Evolutionary conservation across 2,888 invertebrate genomes (phyloP).

Genomic region (Agonopterix subpropinquella): DNA sequence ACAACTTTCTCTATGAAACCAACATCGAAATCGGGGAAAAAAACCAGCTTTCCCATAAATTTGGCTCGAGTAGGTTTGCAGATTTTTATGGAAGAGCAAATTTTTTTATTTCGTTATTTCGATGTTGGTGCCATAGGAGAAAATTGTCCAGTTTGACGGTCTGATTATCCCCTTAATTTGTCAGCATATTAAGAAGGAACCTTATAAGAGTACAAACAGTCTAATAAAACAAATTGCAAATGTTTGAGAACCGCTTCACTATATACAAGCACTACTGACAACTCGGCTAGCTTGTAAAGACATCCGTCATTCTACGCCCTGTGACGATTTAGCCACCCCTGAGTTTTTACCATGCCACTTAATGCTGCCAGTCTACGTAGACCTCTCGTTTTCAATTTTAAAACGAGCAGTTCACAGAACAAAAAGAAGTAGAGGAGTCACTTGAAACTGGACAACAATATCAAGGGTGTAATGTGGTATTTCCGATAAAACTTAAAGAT

Average conservation of each 20-base stretch:
- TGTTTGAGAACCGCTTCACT: neutral
- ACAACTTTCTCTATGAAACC: too few species aligned
- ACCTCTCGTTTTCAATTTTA: slow-evolving; percentile 2
- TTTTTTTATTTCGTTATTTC: too few species aligned
- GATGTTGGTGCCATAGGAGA: too few species aligned
- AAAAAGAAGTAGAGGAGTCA: slow-evolving; percentile 15
- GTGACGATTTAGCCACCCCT: slow-evolving; percentile 50
- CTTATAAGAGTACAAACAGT: too few species aligned
- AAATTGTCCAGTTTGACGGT: too few species aligned
- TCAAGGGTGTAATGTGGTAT: slow-evolving; percentile 58
- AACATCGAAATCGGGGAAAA: too few species aligned
- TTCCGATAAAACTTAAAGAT: slow-evolving; percentile 42
- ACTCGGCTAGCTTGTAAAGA: slow-evolving; percentile 63
- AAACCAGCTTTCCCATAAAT: too few species aligned
- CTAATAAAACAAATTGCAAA: neutral
- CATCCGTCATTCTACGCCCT: slow-evolving; percentile 66
- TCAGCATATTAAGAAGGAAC: too few species aligned
- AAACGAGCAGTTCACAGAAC: neutral
- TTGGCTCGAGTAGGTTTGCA: too few species aligned
- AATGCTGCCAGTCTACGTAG: slow-evolving; percentile 22
- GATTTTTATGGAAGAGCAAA: too few species aligned
- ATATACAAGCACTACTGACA: slow-evolving; percentile 48
- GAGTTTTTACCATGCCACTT: slow-evolving; percentile 34
- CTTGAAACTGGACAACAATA: slow-evolving; percentile 16
- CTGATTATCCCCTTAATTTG: too few species aligned